Evolutionary conservation across 2,113 vertebrate species (phyloP).

Genomic region (Heteronetta atricapilla): DNA sequence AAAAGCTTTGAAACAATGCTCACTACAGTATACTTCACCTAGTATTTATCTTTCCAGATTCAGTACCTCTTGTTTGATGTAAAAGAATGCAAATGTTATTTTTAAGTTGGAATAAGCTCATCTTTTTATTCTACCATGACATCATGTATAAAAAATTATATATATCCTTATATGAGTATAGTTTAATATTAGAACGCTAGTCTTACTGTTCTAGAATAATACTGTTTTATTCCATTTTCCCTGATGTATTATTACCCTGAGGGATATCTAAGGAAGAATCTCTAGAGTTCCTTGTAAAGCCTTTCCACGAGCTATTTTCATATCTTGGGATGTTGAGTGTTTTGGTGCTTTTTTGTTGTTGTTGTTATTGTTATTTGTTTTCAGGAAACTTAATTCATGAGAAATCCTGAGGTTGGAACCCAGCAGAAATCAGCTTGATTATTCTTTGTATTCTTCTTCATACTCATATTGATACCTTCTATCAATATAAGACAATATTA

Average conservation of each 20-base stretch:
- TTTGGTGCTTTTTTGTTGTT: too few relatives aligned
- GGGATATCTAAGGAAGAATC: not conserved
- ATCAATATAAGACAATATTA: not conserved
- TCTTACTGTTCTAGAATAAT: not conserved
- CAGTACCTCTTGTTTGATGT: slow-evolving; percentile 7
- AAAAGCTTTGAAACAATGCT: slow-evolving; percentile 39
- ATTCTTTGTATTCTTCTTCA: not conserved
- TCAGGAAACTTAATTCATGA: slow-evolving; percentile 4
- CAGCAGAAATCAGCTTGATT: not conserved
- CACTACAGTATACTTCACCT: slow-evolving; percentile 18
- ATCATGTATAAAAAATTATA: not conserved
- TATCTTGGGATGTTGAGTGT: not conserved
- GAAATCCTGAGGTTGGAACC: not conserved
- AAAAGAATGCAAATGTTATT: slow-evolving; percentile 1
- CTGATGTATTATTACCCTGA: not conserved
- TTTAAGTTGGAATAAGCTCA: not conserved
- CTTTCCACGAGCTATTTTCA: not conserved
- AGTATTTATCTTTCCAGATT: slow-evolving; percentile 57
- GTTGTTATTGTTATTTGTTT: not conserved
- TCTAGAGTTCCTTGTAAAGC: not conserved
- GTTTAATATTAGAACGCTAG: not conserved
- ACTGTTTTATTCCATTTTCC: not conserved
- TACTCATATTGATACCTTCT: not conserved
- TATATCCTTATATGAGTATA: not conserved
- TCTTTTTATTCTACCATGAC: not conserved